Conservation (phyloP, 2,888 invertebrate genomes). For the Orchesella flavescens region DNA sequence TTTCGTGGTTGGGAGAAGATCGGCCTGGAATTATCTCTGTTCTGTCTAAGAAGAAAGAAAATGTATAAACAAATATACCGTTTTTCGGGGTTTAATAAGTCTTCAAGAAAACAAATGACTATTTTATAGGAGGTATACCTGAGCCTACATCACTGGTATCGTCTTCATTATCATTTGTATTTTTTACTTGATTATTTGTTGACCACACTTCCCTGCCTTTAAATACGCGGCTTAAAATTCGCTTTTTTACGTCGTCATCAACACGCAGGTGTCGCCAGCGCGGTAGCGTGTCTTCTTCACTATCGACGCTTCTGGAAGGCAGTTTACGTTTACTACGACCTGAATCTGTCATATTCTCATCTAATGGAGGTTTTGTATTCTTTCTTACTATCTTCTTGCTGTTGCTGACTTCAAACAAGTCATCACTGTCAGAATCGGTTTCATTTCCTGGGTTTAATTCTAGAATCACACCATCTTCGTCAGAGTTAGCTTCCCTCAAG, state of each 20-base stretch:
- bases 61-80: too few relatives aligned
- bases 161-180: not conserved
- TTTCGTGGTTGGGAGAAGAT: too few relatives aligned
- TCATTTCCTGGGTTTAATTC: too few relatives aligned
- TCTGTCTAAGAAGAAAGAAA: too few relatives aligned
- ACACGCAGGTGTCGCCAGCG: not conserved
- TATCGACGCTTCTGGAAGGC: not conserved
- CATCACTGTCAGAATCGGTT: not conserved
- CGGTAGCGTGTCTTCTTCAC: not conserved
- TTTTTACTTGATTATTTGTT: not conserved
- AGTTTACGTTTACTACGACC: slow-evolving; percentile 15
- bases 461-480: too few relatives aligned
- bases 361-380: slow-evolving; percentile 2
- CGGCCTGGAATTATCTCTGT: too few relatives aligned
- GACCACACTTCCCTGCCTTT: not conserved
- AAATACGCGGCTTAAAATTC: not conserved
- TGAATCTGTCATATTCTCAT: not conserved
- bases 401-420: not conserved
- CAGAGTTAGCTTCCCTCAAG: too few relatives aligned
- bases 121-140: too few relatives aligned
- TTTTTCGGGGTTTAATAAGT: too few relatives aligned
- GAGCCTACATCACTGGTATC: too few relatives aligned
- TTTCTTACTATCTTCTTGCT: slow-evolving; percentile 22
- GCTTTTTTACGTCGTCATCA: not conserved
- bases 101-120: too few relatives aligned